Percentiles rank a stretch among this genome's conserved stretches.
Conservation (phyloP, 1,140 invertebrate species). For the Aphidius ervi region DNA sequence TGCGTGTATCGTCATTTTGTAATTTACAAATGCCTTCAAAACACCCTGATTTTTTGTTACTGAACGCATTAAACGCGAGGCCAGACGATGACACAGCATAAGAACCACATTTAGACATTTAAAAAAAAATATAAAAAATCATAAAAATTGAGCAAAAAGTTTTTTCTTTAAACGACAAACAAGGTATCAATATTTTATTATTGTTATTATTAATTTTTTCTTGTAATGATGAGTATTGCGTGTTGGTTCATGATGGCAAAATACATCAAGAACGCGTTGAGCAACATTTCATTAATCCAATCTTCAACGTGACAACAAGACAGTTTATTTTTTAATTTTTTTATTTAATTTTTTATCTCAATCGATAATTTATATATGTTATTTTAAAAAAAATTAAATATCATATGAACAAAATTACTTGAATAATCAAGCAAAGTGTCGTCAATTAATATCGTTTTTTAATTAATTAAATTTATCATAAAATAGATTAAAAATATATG, state of each 20-base stretch:
- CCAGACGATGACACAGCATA: constrained; percentile 37
- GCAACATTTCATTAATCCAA: constrained; percentile 15
- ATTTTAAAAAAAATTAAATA: no score
- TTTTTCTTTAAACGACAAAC: background rate
- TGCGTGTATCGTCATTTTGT: background rate
- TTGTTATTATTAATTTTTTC: no score
- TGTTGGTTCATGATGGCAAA: constrained; percentile 1
- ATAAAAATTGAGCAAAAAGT: background rate
- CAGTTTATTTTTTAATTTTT: background rate
- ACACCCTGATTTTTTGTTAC: constrained; percentile 11
- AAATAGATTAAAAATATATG: no score
- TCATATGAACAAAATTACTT: no score
- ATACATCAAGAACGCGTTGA: constrained; percentile 12
- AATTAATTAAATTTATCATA: no score
- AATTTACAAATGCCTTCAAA: constrained; percentile 14
- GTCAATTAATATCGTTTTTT: no score
- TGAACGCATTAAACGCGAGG: constrained; percentile 18
- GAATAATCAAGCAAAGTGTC: no score
- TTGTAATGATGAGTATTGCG: constrained; percentile 16
- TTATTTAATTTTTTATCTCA: background rate
- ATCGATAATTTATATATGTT: background rate
- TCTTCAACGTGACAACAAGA: background rate
- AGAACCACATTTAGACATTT: constrained; percentile 29
- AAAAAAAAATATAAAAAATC: constrained; percentile 2
- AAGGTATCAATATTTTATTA: no score